Base-by-base conservation (phyloP, 2,888 invertebrate species). In the Parnassius glacialis region DNA sequence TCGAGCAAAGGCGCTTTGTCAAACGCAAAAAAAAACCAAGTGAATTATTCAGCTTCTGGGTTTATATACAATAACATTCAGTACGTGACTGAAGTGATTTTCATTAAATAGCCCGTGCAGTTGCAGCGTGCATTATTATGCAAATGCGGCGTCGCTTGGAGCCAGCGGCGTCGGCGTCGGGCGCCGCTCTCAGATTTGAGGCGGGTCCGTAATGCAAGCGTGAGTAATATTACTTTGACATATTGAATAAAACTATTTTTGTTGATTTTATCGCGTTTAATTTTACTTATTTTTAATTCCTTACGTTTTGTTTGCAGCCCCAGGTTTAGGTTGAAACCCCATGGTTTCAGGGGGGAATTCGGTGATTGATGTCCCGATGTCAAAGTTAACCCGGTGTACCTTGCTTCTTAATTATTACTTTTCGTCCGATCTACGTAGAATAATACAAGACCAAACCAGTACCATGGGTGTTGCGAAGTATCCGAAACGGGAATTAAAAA, bases 41-140 rank as follows among this genome's bases (percentile, higher is more conserved):
- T 59, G 47, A 64, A 62, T 55, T 59, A 58, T 53, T 61, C 61
- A 65, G 51, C 34, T 11, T 53, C 54, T 57, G 53, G 55, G 55
- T 56, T 51, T 45, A 45, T 65, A 50, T 61, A 62, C 62, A 58
- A 62, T 62, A 62, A 62, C 61, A 52, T 62, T 62, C 60, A 63
- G 66, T 62, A 67, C 68, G 70, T 68, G 70, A 64, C 65, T 66
- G 68, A 71, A 75, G 80, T 74, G 74, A 80, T 79, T 84, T 81
- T 84, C 80, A 84, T 84, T 79, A 85, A 85, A 81, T 82, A 75
- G 74, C 76, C 70, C 68, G 57, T 62, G 69, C 67, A 64, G 72
- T 70, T 76, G 78, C 78, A 73, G 71, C 66, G 70, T 74, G 79
- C 78, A 81, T 82, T 84, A 81, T 85, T 80, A 85, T 85, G 85